Conservation (phyloP, 2,888 invertebrate genomes). For the Chironomus tentans region DNA sequence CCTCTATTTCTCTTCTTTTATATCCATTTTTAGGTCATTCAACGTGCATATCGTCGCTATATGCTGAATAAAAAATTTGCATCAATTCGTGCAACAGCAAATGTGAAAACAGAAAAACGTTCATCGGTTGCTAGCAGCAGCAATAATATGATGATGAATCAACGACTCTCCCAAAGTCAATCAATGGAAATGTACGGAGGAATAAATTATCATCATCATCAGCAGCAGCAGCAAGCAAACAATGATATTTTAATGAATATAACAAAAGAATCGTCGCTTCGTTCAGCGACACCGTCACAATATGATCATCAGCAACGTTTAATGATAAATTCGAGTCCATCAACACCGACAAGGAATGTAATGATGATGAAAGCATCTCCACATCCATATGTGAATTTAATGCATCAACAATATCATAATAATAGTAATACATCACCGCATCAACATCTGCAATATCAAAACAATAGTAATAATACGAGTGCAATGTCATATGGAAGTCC, state of each 20-base stretch:
- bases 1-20: slow-evolving; percentile 44
- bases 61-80: slow-evolving; percentile 91
- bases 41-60: slow-evolving; percentile 89
- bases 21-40: slow-evolving; percentile 55
- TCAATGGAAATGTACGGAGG: slow-evolving; percentile 28
- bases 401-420: slow-evolving; percentile 33
- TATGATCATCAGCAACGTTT: not conserved
- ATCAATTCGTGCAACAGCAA: slow-evolving; percentile 86
- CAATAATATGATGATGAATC: not conserved
- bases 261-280: slow-evolving; percentile 60
- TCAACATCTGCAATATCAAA: slow-evolving; percentile 27
- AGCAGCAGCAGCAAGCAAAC: not conserved
- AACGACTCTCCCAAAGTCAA: slow-evolving; percentile 15
- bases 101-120: slow-evolving; percentile 84
- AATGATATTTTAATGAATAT: not conserved
- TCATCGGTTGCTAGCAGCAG: slow-evolving; percentile 46
- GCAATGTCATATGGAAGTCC: slow-evolving; percentile 28
- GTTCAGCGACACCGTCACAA: slow-evolving; percentile 51
- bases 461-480: not conserved
- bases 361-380: slow-evolving; percentile 29
- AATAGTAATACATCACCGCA: slow-evolving; percentile 29
- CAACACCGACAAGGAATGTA: not conserved
- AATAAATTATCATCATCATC: not conserved
- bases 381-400: slow-evolving; percentile 42
- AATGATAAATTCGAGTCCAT: slow-evolving; percentile 28